phyloP scores from a whole-genome alignment of 2,888 invertebrate genomes.

The Folsomia candida region DNA sequence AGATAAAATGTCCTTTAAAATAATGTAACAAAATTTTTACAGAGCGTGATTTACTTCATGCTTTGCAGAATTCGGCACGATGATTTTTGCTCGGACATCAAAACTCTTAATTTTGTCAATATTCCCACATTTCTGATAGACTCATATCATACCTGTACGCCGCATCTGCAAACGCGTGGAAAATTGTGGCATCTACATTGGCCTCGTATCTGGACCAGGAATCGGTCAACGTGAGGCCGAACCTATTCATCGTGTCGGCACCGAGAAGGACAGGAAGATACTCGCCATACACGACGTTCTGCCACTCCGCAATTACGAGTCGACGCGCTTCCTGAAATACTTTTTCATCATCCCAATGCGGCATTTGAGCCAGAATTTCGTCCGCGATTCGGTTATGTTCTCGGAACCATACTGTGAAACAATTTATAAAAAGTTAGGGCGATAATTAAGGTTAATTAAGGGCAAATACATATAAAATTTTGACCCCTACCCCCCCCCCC shows the following conservation, averaged over 20 bases:
- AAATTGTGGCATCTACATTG: constrained; percentile 14
- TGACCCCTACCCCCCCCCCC: too few relatives aligned
- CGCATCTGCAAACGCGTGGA: constrained; percentile 22
- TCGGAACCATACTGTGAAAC: neutral
- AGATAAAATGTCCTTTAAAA: too few relatives aligned
- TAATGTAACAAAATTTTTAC: too few relatives aligned
- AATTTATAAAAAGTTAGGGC: too few relatives aligned
- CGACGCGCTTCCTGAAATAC: constrained; percentile 25
- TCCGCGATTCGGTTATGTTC: constrained; percentile 30
- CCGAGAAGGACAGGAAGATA: constrained; percentile 25
- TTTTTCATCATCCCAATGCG: constrained; percentile 23
- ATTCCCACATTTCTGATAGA: too few relatives aligned
- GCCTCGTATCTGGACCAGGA: constrained; percentile 11
- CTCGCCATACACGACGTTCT: constrained; percentile 28
- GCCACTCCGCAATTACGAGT: constrained; percentile 20
- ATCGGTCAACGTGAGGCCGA: neutral
- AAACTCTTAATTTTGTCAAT: too few relatives aligned
- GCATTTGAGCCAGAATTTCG: neutral
- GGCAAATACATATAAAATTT: too few relatives aligned
- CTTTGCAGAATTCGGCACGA: too few relatives aligned
- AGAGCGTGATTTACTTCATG: too few relatives aligned
- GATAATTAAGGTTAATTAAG: too few relatives aligned
- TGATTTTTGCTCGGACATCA: too few relatives aligned
- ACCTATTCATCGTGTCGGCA: constrained; percentile 7
- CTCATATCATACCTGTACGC: too few relatives aligned